Base-by-base conservation (phyloP, 2,113 vertebrate genomes). In the Oryzias celebensis region DNA sequence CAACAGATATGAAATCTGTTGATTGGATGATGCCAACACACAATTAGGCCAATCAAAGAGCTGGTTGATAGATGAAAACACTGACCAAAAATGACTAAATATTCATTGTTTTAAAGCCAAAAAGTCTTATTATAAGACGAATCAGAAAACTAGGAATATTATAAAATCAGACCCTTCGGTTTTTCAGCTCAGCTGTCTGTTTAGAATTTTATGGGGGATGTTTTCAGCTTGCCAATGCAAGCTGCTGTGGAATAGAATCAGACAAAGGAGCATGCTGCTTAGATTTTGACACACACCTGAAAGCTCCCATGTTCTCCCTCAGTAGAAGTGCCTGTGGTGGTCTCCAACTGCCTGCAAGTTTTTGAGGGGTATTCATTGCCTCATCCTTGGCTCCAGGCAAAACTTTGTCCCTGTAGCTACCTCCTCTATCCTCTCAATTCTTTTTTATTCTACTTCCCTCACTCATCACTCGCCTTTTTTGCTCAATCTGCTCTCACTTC, bases 371-470 rank as follows among this genome's bases (percentile, higher is more conserved):
- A 87, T 81, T 88, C 87, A 88, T 86, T 78, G 89, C 88, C 84
- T 87, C 83, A 87, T 86, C 91, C 85, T 84, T 87, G 85, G 86
- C 90, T 90, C 73, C 81, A 78, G 90, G 91, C 91, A 86, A 87
- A 87, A 65, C 78, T 78, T 74, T 71, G 63, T 68, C 84, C 73
- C 76, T n/a, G 54, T 82, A 71, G 31, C 68, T 58, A 49, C 73
- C 55, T 61, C 52, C 62, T 67, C 68, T 66, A 52, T 59, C 7
- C 58, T 66, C 50, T 48, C 52, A 20, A 18, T 72, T 26, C n/a
- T 50, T 42, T 20, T 51, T 36, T 51, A 52, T 75, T 69, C 57
- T 71, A 66, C 71, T 67, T 58, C 70, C 56, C 54, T 59, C 79
- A 62, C 71, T 77, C 78, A 84, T 85, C 81, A 77, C 41, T 71